Evolutionary conservation across 2,888 invertebrate species (phyloP).

Genomic region (Calameuta filiformis): DNA sequence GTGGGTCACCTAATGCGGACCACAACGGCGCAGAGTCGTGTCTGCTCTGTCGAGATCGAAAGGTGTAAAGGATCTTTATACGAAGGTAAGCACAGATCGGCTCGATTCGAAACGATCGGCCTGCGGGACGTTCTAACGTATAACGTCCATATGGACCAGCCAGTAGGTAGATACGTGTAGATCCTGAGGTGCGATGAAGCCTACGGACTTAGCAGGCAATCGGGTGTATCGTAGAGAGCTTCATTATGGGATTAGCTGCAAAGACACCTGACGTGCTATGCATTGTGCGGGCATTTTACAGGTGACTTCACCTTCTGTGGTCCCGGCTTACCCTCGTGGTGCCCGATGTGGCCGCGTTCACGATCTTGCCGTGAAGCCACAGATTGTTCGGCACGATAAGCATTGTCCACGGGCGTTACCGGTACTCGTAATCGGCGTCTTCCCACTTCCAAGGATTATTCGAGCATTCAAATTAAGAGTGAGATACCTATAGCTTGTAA

Average conservation of each 20-base stretch:
- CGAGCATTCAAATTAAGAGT: background rate
- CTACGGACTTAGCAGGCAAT: background rate
- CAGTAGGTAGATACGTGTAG: background rate
- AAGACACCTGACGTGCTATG: slow-evolving; percentile 42
- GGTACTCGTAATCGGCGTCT: slow-evolving; percentile 30
- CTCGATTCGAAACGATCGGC: background rate
- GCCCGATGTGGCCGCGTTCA: slow-evolving; percentile 27
- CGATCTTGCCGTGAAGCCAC: slow-evolving; percentile 38
- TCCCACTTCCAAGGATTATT: slow-evolving; percentile 24
- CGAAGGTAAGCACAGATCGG: background rate
- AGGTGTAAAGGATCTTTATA: background rate
- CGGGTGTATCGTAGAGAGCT: background rate
- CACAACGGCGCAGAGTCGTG: background rate
- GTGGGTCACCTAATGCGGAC: background rate
- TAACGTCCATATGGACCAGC: background rate
- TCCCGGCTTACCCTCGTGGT: slow-evolving; percentile 23
- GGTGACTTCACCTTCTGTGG: slow-evolving; percentile 40
- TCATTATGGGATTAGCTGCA: slow-evolving; percentile 5
- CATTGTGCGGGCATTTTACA: slow-evolving; percentile 38
- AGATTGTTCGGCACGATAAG: slow-evolving; percentile 43
- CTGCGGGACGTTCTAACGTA: background rate
- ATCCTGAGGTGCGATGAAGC: background rate
- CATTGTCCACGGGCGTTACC: slow-evolving; percentile 42
- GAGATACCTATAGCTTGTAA: background rate
- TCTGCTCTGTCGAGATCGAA: background rate